These are phyloP conservation scores for Perithous albicinctus DNA, from an alignment of 2,888 invertebrate genomes.

Conservation along the genomic window DNA sequence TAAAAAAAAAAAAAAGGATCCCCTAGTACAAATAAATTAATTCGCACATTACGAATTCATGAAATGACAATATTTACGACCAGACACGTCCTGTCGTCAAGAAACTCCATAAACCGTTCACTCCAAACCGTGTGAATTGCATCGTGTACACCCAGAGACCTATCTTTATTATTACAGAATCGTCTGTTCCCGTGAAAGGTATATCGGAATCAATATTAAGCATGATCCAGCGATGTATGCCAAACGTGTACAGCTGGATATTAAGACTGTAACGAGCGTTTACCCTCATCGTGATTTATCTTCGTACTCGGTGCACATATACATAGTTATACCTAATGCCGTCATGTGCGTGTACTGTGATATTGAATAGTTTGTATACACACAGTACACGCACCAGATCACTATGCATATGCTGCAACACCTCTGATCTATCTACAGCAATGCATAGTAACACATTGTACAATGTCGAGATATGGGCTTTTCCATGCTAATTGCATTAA, in stretches of 20 bases:
- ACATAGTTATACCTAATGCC: conserved; percentile 27
- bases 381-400: conserved; percentile 36
- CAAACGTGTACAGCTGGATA: conserved; percentile 54
- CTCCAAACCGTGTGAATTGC: conserved; percentile 57
- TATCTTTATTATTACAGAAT: conserved; percentile 57
- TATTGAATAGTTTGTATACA: conserved; percentile 36
- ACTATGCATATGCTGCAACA: background rate
- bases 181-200: conserved; percentile 47
- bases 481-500: background rate
- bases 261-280: conserved; percentile 58
- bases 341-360: conserved; percentile 25
- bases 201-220: conserved; percentile 60
- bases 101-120: conserved; percentile 47
- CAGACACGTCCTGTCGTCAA: conserved; percentile 18
- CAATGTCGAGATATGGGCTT: background rate
- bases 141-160: conserved; percentile 18
- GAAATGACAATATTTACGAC: conserved; percentile 34
- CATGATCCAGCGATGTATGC: conserved; percentile 53
- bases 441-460: background rate
- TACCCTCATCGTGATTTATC: conserved; percentile 58
- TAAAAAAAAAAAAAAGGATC: conserved; percentile 14
- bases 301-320: conserved; percentile 18
- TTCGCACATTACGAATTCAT: conserved; percentile 21
- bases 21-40: conserved; percentile 17
- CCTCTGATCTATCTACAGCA: background rate